phyloP scores from a whole-genome alignment of 2,888 invertebrate genomes.

The Sabellastarte sp. region DNA sequence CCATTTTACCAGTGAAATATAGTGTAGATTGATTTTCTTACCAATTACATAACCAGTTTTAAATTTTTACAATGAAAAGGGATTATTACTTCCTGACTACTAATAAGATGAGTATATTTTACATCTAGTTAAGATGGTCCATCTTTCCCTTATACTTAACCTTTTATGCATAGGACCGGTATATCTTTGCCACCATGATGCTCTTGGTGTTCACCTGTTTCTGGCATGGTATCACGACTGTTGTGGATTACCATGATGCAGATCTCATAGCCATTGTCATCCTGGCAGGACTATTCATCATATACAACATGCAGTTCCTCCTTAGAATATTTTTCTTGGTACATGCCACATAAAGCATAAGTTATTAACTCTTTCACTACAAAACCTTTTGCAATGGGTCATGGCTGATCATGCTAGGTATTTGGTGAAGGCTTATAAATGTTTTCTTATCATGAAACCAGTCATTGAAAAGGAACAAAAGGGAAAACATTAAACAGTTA shows the following conservation, averaged over 20 bases:
- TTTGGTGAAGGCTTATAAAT: not conserved
- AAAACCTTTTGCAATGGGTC: not conserved
- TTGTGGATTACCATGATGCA: not conserved
- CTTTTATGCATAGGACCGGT: conserved; percentile 33
- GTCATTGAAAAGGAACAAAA: no score
- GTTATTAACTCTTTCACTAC: no score
- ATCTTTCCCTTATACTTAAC: no score
- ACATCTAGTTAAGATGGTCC: no score
- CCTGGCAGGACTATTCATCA: not conserved
- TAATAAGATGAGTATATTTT: no score
- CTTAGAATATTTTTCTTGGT: not conserved
- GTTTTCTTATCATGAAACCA: no score
- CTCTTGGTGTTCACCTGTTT: conserved; percentile 51
- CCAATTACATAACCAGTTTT: no score
- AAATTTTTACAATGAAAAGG: no score
- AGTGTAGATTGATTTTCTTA: no score
- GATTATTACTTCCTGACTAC: no score
- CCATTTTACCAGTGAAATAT: no score
- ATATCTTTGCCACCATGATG: conserved; percentile 53
- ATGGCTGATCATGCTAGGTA: not conserved
- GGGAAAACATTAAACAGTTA: no score
- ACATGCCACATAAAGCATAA: not conserved
- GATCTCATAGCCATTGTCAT: conserved; percentile 1
- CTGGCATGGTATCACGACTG: conserved; percentile 54
- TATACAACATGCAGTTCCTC: conserved; percentile 2